Evolutionary conservation across 2,113 vertebrate species (phyloP).

Genomic region (Psittacula cyanocephala): DNA sequence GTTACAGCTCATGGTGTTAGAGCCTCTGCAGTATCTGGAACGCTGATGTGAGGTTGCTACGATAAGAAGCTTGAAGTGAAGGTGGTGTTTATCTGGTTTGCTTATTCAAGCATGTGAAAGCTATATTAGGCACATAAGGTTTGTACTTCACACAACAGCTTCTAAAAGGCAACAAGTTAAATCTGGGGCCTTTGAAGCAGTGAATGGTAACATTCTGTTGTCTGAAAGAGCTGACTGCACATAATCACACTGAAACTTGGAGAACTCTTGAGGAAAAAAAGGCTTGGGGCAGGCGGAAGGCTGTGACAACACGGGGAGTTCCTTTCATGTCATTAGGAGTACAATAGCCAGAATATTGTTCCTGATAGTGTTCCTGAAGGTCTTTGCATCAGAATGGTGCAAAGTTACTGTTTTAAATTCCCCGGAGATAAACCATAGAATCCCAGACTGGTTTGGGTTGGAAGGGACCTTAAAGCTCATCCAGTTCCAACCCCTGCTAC

Average conservation of each 20-base stretch:
- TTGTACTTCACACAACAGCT: not conserved
- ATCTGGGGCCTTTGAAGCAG: conserved; percentile 23
- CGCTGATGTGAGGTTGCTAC: not conserved
- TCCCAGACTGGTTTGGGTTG: not conserved
- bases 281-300: too few relatives aligned
- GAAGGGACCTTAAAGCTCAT: not conserved
- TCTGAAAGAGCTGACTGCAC: not conserved
- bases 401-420: not conserved
- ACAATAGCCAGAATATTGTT: not conserved
- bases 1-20: not conserved
- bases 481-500: not conserved
- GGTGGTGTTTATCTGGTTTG: conserved; percentile 25
- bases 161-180: conserved; percentile 40
- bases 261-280: not conserved
- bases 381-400: too few relatives aligned
- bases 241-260: not conserved
- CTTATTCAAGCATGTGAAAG: not conserved
- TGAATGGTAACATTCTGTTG: conserved; percentile 3
- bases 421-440: not conserved
- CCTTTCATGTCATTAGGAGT: rapidly evolving
- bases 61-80: not conserved
- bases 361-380: not conserved
- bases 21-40: not conserved
- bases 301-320: not conserved
- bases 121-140: conserved; percentile 22